These are phyloP conservation scores for Myxocyprinus asiaticus DNA, from an alignment of 2,113 vertebrate genomes.

Conservation along the genomic window DNA sequence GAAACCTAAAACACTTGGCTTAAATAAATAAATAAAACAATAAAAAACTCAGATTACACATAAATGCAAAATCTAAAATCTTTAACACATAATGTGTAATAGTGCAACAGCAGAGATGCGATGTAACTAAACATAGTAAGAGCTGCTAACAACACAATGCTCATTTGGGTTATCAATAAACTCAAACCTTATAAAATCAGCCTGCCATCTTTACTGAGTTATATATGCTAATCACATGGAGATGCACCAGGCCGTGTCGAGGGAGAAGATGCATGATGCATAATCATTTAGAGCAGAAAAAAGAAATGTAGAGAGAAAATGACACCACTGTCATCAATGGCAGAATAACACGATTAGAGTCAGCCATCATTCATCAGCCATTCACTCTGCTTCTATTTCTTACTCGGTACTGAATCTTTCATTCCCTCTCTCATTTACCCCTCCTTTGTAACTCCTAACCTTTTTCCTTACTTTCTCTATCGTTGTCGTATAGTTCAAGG, in stretches of 20 bases:
- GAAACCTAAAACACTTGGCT: too few relatives aligned
- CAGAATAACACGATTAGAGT: conserved; percentile 60
- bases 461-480: neutral
- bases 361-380: conserved; percentile 61
- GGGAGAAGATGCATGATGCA: conserved; percentile 43
- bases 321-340: conserved; percentile 51
- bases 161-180: conserved; percentile 25
- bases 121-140: neutral
- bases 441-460: neutral
- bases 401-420: conserved; percentile 41
- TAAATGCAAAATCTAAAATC: neutral
- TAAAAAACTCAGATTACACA: neutral
- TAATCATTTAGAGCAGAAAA: conserved; percentile 52
- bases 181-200: conserved; percentile 13
- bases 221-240: conserved; percentile 40
- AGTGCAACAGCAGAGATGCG: neutral
- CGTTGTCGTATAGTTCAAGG: neutral
- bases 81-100: neutral
- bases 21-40: too few relatives aligned
- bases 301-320: conserved; percentile 49
- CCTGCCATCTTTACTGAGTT: conserved; percentile 31
- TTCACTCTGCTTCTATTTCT: conserved; percentile 43
- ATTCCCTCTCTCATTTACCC: conserved; percentile 13
- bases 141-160: conserved; percentile 4
- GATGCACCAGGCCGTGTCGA: conserved; percentile 26